phyloP scores from a whole-genome alignment of 2,113 vertebrate species.

The Cyphomyrus discorhynchus region DNA sequence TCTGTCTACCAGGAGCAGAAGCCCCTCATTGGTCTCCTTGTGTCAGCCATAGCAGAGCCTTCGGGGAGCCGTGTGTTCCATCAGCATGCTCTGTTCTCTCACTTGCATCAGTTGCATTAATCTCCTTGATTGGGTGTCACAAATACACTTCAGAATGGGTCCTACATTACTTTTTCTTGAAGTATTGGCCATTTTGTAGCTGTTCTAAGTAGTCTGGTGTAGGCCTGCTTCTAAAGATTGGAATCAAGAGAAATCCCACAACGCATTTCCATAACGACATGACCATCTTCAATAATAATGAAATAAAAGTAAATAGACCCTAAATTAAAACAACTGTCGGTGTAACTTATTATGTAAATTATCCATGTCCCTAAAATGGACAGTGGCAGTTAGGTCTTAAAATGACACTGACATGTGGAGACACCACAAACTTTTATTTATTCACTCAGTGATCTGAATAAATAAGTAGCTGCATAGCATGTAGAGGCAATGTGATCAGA shows the following conservation, averaged over 20 bases:
- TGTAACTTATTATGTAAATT: neutral
- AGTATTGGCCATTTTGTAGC: neutral
- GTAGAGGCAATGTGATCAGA: too few relatives aligned
- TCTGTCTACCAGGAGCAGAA: neutral
- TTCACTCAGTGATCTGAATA: neutral
- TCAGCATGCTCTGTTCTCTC: neutral
- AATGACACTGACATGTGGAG: neutral
- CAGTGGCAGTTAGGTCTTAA: neutral
- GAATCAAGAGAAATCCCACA: neutral
- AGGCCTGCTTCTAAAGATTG: neutral
- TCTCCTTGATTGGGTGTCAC: neutral
- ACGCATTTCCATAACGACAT: neutral
- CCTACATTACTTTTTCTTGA: neutral
- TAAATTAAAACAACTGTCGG: neutral
- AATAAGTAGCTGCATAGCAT: neutral
- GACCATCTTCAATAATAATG: neutral
- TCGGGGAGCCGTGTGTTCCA: neutral
- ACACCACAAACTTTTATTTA: conserved; percentile 14
- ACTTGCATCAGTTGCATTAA: neutral
- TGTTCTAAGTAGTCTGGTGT: neutral
- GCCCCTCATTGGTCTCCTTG: neutral
- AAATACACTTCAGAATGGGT: neutral
- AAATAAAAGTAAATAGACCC: neutral
- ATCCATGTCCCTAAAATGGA: neutral
- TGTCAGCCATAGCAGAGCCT: neutral